Conservation (phyloP, 2,797 vertebrate genomes). For the Cheirogaleus major region DNA sequence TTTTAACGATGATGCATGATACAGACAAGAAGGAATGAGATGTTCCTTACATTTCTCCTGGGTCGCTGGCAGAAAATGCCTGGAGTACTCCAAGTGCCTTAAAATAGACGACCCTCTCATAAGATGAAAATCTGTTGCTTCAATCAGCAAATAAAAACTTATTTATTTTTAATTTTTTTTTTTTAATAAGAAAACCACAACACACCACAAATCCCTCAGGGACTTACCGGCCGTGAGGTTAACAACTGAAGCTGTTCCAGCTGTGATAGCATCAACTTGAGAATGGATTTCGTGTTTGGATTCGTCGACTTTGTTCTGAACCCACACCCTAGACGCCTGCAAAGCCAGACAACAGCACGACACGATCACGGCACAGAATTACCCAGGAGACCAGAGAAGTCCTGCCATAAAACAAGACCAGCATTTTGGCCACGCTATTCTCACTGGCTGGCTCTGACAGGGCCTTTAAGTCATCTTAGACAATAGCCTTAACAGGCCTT, state of each 20-base stretch:
- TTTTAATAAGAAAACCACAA: not conserved
- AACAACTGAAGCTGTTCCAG: slow-evolving; percentile 99
- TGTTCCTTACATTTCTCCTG: not conserved
- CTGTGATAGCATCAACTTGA: slow-evolving; percentile 99
- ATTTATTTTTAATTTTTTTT: not conserved
- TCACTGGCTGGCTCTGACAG: not conserved
- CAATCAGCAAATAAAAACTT: slow-evolving; percentile 28
- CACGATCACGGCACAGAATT: not conserved
- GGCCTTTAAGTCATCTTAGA: not conserved
- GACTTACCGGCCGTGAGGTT: slow-evolving; percentile 98
- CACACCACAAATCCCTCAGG: not conserved
- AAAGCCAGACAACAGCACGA: slow-evolving; percentile 70
- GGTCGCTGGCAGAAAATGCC: slow-evolving; percentile 36
- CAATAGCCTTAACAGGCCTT: not conserved
- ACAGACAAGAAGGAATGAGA: not conserved
- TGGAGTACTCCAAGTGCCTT: not conserved
- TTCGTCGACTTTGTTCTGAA: slow-evolving; percentile 99
- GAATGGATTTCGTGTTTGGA: slow-evolving; percentile 99
- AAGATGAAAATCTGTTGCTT: slow-evolving; percentile 51
- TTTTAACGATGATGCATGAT: not conserved
- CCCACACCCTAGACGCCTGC: slow-evolving; percentile 98
- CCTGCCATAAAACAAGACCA: not conserved
- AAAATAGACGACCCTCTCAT: slow-evolving; percentile 43
- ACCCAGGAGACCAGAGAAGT: slow-evolving; percentile 36
- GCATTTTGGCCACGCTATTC: not conserved